Evolutionary conservation across 92 coral and sea anemone genomes (phyloP).

Genomic region (Palythoa grandiflora): DNA sequence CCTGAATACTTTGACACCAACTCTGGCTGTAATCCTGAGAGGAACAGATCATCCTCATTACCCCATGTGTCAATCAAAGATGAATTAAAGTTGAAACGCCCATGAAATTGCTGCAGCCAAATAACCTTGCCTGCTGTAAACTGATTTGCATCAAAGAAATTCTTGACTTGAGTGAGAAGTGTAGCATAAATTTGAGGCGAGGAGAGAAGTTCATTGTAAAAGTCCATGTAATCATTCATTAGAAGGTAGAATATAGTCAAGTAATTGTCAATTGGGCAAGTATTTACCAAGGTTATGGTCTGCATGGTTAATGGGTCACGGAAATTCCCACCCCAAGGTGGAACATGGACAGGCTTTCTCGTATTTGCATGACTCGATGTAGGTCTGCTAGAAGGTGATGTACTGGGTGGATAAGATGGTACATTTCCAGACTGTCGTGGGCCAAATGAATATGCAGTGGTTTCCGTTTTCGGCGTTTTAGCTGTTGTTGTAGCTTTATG

Average conservation of each 20-base stretch:
- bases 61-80: not conserved
- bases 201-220: conserved; percentile 40
- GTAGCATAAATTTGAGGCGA: conserved; percentile 45
- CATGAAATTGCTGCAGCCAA: not conserved
- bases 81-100: not conserved
- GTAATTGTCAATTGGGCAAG: conserved; percentile 50
- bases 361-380: no score
- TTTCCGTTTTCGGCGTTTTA: no score
- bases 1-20: not conserved
- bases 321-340: conserved; percentile 42
- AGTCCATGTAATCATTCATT: conserved; percentile 4
- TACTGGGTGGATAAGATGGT: no score
- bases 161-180: not conserved
- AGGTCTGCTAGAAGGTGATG: no score
- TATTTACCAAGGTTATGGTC: not conserved
- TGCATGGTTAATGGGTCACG: conserved; percentile 24
- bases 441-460: no score
- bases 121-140: not conserved
- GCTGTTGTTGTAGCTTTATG: no score
- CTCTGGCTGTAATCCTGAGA: conserved; percentile 42
- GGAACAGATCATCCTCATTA: not conserved
- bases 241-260: not conserved
- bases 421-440: no score
- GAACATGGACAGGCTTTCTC: not conserved
- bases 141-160: conserved; percentile 1